phyloP scores from a whole-genome alignment of 1,140 invertebrate species.

The Sesamia nonagrioides region DNA sequence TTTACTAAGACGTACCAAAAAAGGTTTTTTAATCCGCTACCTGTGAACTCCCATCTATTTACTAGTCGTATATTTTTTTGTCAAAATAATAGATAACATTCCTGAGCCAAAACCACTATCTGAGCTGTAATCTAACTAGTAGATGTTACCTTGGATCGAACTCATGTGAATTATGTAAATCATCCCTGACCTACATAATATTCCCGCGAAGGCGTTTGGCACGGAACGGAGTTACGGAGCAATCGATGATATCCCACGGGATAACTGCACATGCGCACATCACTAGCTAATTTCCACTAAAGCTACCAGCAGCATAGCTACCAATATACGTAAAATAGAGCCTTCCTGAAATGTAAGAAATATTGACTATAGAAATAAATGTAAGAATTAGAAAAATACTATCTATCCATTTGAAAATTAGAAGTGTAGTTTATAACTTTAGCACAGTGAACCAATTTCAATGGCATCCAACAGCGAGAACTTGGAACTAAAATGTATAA shows the following conservation, averaged over 20 bases:
- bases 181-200: constrained; percentile 78
- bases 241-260: constrained; percentile 85
- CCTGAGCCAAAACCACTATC: neutral
- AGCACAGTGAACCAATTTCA: no score
- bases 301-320: neutral
- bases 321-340: constrained; percentile 5
- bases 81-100: no score
- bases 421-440: neutral
- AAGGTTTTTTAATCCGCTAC: no score
- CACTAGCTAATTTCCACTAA: constrained; percentile 1
- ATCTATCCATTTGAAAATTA: neutral
- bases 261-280: constrained; percentile 83
- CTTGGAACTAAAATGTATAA: no score
- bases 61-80: no score
- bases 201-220: constrained; percentile 18
- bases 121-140: neutral
- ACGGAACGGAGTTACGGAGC: constrained; percentile 60
- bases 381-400: neutral
- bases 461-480: no score
- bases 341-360: neutral
- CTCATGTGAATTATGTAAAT: constrained; percentile 22
- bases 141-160: neutral
- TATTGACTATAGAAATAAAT: neutral
- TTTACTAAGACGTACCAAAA: no score
- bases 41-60: no score